Evolutionary conservation across 2,113 vertebrate genomes (phyloP).

Genomic region (Trematocara marginatum): DNA sequence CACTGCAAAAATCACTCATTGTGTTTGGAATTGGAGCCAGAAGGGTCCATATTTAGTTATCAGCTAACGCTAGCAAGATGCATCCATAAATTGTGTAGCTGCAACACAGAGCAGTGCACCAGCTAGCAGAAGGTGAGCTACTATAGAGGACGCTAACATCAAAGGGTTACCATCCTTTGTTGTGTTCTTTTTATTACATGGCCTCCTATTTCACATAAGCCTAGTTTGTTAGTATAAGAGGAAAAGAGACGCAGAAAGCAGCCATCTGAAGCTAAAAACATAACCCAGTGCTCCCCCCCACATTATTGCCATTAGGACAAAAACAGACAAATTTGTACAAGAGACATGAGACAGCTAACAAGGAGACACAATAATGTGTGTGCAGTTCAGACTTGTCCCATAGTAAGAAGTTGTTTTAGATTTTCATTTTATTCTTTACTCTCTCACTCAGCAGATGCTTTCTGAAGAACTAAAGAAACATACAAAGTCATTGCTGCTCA

Average conservation of each 20-base stretch:
- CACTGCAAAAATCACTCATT: background rate
- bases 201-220: background rate
- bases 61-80: background rate
- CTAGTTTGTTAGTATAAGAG: background rate
- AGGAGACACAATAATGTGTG: background rate
- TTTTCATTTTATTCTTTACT: background rate
- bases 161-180: background rate
- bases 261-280: background rate
- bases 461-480: background rate
- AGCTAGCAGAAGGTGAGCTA: background rate
- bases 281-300: fast-evolving
- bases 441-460: fast-evolving
- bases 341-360: background rate
- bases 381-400: background rate
- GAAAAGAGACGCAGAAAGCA: background rate
- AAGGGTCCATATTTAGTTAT: background rate
- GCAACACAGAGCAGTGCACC: background rate
- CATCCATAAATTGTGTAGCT: background rate
- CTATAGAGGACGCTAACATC: background rate
- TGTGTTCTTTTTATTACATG: background rate
- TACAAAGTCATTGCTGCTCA: background rate
- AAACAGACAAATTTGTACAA: background rate
- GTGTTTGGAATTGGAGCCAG: background rate
- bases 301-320: background rate
- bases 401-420: fast-evolving